A percentile compares a stretch with the other conserved stretches of the same genome.
Evolutionary conservation across 2,113 vertebrate genomes (phyloP).

Genomic region (Panurus biarmicus): DNA sequence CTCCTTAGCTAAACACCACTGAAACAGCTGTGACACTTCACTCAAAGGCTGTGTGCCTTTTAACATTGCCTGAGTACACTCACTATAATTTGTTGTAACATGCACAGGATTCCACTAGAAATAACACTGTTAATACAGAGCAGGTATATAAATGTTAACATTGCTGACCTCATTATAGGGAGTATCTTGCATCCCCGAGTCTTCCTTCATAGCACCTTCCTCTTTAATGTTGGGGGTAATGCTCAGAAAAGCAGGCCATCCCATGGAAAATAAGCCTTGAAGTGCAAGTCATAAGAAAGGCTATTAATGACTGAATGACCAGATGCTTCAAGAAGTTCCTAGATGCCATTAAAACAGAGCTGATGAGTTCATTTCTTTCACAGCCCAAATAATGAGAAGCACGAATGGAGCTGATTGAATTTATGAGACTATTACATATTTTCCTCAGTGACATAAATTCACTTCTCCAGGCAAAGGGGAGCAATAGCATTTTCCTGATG

Average conservation of each 20-base stretch:
- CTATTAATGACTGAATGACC: neutral
- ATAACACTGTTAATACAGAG: neutral
- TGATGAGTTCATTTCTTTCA: neutral
- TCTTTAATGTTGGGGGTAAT: conserved; percentile 97
- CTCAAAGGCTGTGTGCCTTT: neutral
- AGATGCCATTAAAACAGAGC: neutral
- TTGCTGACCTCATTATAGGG: conserved; percentile 90
- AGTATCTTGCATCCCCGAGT: conserved; percentile 94
- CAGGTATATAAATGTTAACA: neutral
- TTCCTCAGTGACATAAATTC: neutral
- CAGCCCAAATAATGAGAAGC: neutral
- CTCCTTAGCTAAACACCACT: neutral
- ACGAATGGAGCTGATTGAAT: neutral
- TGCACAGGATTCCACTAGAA: neutral
- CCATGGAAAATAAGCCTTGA: conserved; percentile 92
- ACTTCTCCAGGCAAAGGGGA: neutral
- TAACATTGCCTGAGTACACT: neutral
- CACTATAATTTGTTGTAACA: neutral
- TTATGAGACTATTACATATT: neutral
- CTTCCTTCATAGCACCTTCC: conserved; percentile 98
- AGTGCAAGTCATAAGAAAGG: neutral
- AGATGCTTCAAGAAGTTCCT: neutral
- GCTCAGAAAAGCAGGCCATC: conserved; percentile 95
- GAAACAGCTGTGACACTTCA: neutral
- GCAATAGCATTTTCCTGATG: neutral